Base-by-base conservation (phyloP, 2,113 vertebrate genomes). In the Xiphias gladius region DNA sequence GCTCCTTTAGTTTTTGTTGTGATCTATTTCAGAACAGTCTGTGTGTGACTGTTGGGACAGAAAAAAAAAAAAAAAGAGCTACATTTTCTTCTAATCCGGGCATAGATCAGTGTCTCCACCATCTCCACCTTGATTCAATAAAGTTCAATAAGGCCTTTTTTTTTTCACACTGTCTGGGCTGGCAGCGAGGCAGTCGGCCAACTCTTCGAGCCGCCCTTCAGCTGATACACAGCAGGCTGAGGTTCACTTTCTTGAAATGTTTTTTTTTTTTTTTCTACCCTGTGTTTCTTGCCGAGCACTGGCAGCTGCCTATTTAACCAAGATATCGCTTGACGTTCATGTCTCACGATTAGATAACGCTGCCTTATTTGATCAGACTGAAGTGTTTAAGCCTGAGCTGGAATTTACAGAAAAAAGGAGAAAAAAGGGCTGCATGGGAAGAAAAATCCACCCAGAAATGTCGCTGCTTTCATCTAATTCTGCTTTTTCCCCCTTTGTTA, bases 111-210 rank as follows among this genome's bases (percentile, higher is more conserved):
- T 0, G 69, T 63, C 50, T 82, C 75, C 82, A 52, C 12, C 69
- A 2, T 85, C 88, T 76, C 83, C 71, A 80, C 84, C 81, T 85
- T 86, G 84, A 88, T 79, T 58, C 72, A 80, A 77, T 86, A 78
- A 85, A 83, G 84, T 82, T 80, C 82, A 80, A 57, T 58, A 63
- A 82, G 63, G 26, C 22, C 67, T 66, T 66, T 55, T 63, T 55
- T 75, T 30, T 68, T 35, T 55, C 81, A 70, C 81, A 20, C 79
- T 4, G 86, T 80, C 83, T 83, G 32, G 82, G 54, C 72, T 71
- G 77, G 80, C 85, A 78, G 85, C 22, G 71, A 63, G 62, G 81
- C 80, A 68, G 59, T 3, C 57, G 32, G 84, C 78, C 83, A 69
- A 43, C 68, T 76, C 80, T 41, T 17, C 8, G 26, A 50, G 74